Evolutionary conservation across 2,113 vertebrate genomes (phyloP).

Genomic region (Lagopus leucura): DNA sequence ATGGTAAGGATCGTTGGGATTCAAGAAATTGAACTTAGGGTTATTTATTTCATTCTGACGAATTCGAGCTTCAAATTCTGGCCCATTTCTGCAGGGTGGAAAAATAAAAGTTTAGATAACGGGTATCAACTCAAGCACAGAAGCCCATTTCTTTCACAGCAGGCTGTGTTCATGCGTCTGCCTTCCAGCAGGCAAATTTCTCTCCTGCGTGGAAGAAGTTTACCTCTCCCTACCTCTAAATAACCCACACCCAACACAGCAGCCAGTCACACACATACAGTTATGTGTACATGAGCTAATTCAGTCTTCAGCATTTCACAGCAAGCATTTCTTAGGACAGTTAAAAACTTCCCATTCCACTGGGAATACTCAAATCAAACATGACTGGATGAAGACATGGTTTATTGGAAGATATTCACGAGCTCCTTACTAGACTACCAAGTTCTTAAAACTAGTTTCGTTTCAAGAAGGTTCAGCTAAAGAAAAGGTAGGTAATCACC

Average conservation of each 20-base stretch:
- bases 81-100: constrained; percentile 86
- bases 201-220: neutral
- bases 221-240: neutral
- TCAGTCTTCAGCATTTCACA: accelerated
- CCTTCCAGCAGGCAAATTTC: neutral
- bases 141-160: accelerated
- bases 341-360: neutral
- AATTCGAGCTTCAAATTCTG: constrained; percentile 98
- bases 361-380: neutral
- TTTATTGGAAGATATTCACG: neutral
- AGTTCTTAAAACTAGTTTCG: neutral
- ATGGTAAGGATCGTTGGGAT: constrained; percentile 97
- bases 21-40: constrained; percentile 98
- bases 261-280: neutral
- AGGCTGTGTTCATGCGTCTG: accelerated
- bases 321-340: neutral
- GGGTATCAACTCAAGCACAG: neutral
- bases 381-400: neutral
- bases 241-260: neutral
- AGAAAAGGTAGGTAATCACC: neutral
- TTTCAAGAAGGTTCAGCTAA: neutral
- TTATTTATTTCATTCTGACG: constrained; percentile 99
- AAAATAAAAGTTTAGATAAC: neutral
- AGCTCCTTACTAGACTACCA: neutral
- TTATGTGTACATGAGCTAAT: neutral